Evolutionary conservation across 2,113 vertebrate species (phyloP), one percentile per base, ranked within the genome.

Genomic region (Calypte anna): DNA sequence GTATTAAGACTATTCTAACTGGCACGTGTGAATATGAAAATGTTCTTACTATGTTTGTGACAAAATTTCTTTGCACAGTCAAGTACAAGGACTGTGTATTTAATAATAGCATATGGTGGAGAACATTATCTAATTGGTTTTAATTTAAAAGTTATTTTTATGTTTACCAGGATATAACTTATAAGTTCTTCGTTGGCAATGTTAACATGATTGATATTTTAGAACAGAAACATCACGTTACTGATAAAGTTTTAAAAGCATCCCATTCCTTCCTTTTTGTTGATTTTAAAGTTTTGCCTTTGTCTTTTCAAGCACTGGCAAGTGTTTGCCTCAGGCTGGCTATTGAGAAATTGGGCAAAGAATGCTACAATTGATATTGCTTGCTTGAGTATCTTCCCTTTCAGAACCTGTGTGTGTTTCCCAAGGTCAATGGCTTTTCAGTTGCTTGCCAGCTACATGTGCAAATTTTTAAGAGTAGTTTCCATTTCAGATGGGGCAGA

Each of bases 351-450:
- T 64, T 67, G 53, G 63, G 36, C 51, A 81, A 13, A 33, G 28
- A 38, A 31, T 67, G 38, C 59, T 86, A 22, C 17, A 66, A 25
- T 38, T 80, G 33, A 28, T 70, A 43, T 38, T 69, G 31, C 30
- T 88, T 91, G 91, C 38, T 77, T 90, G 74, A 8, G 72, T 90
- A 31, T 33, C 27, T 76, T 94, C 63, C 67, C 75, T 79, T 93
- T 82, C 75, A 66, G 67, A 88, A 58, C n/a, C 44, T 82, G 55
- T 66, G 54, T 74, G 31, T 3, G 0, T 74, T 95, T 88, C 87
- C 51, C 75, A 80, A 63, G 62, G 7, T 66, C 70, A 93, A 82
- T 86, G 92, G 82, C 82, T 90, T 91, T 80, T 77, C 59, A 87
- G 46, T 66, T 80, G 11, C 77, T 88, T 88, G 72, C 90, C 90